Percentiles rank a stretch among this genome's conserved stretches.
These are phyloP conservation scores for Opisthograptis luteolata DNA, from an alignment of 2,888 invertebrate genomes.

Conservation along the genomic window DNA sequence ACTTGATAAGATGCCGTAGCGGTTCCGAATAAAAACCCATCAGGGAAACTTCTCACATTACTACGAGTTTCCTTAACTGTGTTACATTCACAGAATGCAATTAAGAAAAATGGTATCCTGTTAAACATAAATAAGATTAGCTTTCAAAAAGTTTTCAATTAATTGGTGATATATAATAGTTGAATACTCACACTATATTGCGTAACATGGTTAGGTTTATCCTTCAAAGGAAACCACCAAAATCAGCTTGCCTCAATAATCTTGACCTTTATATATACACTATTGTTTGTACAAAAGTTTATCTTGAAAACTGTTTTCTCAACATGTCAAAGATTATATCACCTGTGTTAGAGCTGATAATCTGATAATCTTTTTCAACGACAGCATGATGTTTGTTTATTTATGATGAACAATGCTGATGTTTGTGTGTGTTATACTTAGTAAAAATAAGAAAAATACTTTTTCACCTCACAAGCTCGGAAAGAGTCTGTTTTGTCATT, in stretches of 20 bases:
- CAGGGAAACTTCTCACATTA: conserved; percentile 47
- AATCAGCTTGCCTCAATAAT: not conserved
- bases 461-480: too few relatives aligned
- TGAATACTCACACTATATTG: conserved; percentile 18
- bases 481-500: too few relatives aligned
- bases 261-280: conserved; percentile 7
- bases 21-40: conserved; percentile 53
- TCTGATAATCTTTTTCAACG: too few relatives aligned
- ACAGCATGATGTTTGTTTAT: too few relatives aligned
- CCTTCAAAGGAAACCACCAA: not conserved
- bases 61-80: conserved; percentile 25
- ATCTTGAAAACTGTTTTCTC: not conserved
- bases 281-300: not conserved
- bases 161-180: not conserved
- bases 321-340: conserved; percentile 3
- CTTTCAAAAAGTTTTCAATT: not conserved
- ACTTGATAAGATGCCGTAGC: conserved; percentile 78
- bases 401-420: too few relatives aligned
- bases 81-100: conserved; percentile 24
- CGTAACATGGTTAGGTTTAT: conserved; percentile 19
- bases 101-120: conserved; percentile 24
- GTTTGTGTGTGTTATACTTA: too few relatives aligned
- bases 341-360: too few relatives aligned
- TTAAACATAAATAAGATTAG: conserved; percentile 4
- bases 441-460: too few relatives aligned